Conservation (phyloP, 2,113 vertebrate genomes). For the Turdus rufiventris region DNA sequence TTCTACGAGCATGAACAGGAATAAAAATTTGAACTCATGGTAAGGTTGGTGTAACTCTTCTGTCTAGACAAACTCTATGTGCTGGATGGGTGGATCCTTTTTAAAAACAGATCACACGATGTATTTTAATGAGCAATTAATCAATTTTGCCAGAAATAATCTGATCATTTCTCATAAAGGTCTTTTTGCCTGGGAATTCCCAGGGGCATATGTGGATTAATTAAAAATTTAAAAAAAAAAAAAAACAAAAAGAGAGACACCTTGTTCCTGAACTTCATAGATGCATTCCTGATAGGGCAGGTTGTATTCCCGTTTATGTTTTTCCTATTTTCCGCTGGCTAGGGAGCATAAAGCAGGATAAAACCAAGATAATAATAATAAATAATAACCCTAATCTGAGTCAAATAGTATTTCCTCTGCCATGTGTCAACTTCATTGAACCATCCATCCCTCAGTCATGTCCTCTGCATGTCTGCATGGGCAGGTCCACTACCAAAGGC, state of each 20-base stretch:
- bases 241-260: background rate
- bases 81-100: background rate
- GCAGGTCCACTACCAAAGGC: background rate
- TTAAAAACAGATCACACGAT: background rate
- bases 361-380: background rate
- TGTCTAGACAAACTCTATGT: background rate
- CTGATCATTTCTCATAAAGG: background rate
- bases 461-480: background rate
- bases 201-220: background rate
- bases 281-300: background rate
- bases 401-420: background rate
- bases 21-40: background rate
- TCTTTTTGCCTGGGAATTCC: background rate
- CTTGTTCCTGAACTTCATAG: background rate
- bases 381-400: background rate
- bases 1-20: background rate
- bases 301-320: background rate
- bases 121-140: background rate
- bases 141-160: background rate
- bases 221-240: background rate
- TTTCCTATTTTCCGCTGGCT: background rate
- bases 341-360: background rate
- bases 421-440: background rate
- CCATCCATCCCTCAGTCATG: accelerated
- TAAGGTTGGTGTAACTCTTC: background rate